Base-by-base conservation (phyloP, 2,888 invertebrate species). In the Habroteleia sp. region DNA sequence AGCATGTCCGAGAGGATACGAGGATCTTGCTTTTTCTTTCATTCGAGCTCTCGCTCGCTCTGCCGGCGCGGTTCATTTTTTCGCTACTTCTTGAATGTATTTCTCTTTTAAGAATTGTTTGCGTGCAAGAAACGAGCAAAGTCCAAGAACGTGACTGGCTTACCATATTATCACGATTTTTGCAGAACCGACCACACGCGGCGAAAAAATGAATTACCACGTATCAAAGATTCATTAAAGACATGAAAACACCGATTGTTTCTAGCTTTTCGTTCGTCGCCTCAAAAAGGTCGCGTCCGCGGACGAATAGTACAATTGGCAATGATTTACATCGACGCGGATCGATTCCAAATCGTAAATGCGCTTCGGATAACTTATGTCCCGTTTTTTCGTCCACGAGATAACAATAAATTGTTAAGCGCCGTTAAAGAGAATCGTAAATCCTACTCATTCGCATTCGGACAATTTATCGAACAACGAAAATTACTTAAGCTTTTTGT, bases 121-220 rank as follows among this genome's bases (percentile, higher is more conserved):
- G 66, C 73, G 73, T 73, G 73, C 73, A 60, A 73, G 73, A 66
- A 73, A 73, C 66, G 60, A 73, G 65, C 72, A 65, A 73, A 63
- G 63, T 72, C 63, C 63, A 56, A 48, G 72, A 72, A 72, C 72
- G 72, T 72, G 72, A 72, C 72, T 56, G 72, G 72, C 72, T 72
- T 72, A 72, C 72, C 63, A 72, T 65, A 73, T 65, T 65, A 73
- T 65, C 65, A 58, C 65, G 58, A 65, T 58, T 73, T 73, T 73
- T 73, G 63, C 58, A 31, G 65, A 65, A 65, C 65, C 65, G 58
- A 73, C 63, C 72, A 73, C 72, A 65, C 72, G 65, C 72, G 50
- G 25, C 35, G 72, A 73, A 73, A 73, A 73, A 58, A 73, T 73
- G 72, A 63, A 72, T 63, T 63, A 62, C 58, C 8, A 23, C 16